Base-by-base conservation (phyloP, 2,888 invertebrate species). In the Melipona beecheii region DNA sequence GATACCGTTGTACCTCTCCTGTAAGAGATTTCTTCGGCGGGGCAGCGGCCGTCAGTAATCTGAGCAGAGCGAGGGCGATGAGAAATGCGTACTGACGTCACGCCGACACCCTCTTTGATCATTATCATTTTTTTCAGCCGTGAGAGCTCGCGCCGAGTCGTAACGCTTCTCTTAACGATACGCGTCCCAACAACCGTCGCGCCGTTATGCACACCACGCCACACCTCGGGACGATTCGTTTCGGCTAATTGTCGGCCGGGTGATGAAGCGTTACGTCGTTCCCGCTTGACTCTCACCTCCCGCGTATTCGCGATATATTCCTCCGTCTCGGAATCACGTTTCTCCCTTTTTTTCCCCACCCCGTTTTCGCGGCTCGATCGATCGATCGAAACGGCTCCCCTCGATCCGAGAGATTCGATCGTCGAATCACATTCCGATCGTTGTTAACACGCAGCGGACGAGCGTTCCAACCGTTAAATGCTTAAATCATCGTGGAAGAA, bases 41-140 rank as follows among this genome's bases (percentile, higher is more conserved):
- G 62, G 70, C 78, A 58, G 31, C 62, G 73, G 86, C 83, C 83
- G 87, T 89, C 81, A 86, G 89, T 88, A 89, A 90, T 86, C 81
- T 83, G 90, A 89, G 79, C 83, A 81, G 78, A 69, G 78, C 71
- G 84, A 81, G 82, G 68, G 81, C 86, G 87, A 87, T 90, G 90
- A 92, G 88, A 88, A 90, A 91, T 91, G 86, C 82, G 75, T 80
- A 82, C 86, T 82, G 89, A 89, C 87, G 84, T 88, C 87, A 81
- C 82, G 80, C 89, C 88, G 88, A 87, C 91, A 90, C 85, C 88
- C 87, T 90, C 86, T 89, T 89, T 89, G 89, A 92, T 90, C 86
- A 90, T 90, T 89, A 87, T 90, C 89, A 87, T 90, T 87, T 86
- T 88, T 87, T 72, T 70, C 74, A 65, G 24, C 72, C 77, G 50